Evolutionary conservation across 2,888 invertebrate species (phyloP), one percentile per base, ranked within the genome.

Genomic region (Caenorhabditis sinica): DNA sequence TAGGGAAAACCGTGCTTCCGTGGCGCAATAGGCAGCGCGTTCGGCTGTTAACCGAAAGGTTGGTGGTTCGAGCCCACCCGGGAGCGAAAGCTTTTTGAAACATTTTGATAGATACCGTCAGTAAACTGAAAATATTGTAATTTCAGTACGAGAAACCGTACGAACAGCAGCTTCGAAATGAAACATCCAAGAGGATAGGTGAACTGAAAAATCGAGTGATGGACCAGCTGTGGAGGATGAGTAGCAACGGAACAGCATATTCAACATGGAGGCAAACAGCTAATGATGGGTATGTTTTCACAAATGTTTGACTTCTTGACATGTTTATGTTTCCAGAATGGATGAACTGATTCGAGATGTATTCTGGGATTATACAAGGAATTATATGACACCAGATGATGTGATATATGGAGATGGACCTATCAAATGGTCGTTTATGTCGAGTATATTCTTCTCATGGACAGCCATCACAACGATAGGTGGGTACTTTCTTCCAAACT

Each of bases 1-100:
- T 6, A n/a, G 23, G 8, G 3, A 13, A 51, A 23, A 40, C 36
- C 36, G 53, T 53, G 68, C 53, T 56, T 56, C 53, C 53, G 68
- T 56, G 68, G 36, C 68, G 68, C 85, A 88, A 85, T 88, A 83
- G 86, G 88, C 87, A 96, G 96, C 96, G 96, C 96, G 96, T 96
- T 96, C 96, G 96, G 96, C 91, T n/a, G n/a, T n/a, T n/a, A n/a
- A n/a, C n/a, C 91, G 91, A 91, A 91, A 91, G 91, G 91, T 91
- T 90, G 91, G 90, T 91, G 90, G 91, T 91, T 91, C 91, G 88
- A 91, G 89, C 89, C 91, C 91, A 91, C 90, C 91, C 90, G 89
- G 90, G 90, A 89, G 90, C 87, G 89, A 86, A 85, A 77, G 13
- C 9, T 40, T 4, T 36, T 36, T n/a, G n/a, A n/a, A n/a, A n/a